A percentile compares a stretch with the other conserved stretches of the same genome.
These are phyloP conservation scores for Prunella himalayana DNA, from an alignment of 2,113 vertebrate genomes.

Conservation along the genomic window DNA sequence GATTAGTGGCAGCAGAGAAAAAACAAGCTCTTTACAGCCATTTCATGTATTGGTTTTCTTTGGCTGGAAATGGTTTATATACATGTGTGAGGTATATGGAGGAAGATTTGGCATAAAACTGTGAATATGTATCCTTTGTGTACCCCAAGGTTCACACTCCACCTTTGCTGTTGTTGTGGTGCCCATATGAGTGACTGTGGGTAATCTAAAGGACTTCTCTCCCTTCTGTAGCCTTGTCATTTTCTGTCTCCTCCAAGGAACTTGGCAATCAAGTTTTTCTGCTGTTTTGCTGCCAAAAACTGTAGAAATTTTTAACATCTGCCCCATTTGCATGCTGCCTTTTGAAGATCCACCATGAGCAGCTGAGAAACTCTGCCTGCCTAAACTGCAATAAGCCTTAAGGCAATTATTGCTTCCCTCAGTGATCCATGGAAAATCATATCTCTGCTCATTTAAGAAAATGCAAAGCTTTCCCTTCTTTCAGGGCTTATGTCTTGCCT, in stretches of 20 bases:
- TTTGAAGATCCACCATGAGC: not conserved
- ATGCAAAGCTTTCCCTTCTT: not conserved
- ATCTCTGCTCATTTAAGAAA: not conserved
- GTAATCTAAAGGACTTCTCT: not conserved
- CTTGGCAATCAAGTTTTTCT: not conserved
- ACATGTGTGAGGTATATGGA: not conserved
- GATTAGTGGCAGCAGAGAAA: not conserved
- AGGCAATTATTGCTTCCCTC: not conserved
- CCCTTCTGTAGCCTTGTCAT: not conserved
- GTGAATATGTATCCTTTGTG: not conserved
- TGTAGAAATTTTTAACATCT: not conserved
- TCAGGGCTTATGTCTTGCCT: not conserved
- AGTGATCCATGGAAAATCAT: not conserved
- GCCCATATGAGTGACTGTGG: not conserved
- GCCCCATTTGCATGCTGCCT: not conserved
- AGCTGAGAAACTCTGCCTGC: not conserved
- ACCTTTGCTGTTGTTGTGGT: not conserved
- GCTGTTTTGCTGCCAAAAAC: not conserved
- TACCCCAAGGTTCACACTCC: not conserved
- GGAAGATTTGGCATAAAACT: not conserved
- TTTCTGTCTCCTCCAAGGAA: not conserved
- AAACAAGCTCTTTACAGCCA: not conserved
- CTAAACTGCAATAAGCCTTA: not conserved
- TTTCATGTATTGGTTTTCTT: accelerated
- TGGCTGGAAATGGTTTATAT: not conserved